Percentiles rank a stretch among this genome's conserved stretches.
phyloP scores from a whole-genome alignment of 2,113 vertebrate genomes.

The Sorex fumeus region DNA sequence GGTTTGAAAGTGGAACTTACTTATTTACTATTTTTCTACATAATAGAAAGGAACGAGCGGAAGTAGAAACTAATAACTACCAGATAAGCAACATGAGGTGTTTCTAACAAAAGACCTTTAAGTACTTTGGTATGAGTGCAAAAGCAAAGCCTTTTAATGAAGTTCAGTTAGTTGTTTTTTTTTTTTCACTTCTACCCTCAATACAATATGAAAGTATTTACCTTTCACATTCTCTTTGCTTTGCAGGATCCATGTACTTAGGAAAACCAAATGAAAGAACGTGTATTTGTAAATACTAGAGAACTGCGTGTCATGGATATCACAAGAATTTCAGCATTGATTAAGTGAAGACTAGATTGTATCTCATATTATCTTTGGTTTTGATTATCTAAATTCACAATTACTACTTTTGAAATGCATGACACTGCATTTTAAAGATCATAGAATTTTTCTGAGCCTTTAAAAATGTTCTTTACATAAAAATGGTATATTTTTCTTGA shows the following conservation, averaged over 20 bases:
- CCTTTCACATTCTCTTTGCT: background rate
- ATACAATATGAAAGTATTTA: background rate
- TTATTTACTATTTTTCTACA: background rate
- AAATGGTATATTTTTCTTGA: background rate
- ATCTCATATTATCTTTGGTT: background rate
- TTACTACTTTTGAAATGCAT: background rate
- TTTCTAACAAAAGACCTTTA: background rate
- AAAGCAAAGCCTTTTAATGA: background rate
- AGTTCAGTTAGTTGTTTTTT: background rate
- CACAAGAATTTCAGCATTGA: background rate
- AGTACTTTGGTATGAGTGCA: background rate
- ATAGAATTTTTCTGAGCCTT: background rate
- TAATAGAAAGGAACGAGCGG: background rate
- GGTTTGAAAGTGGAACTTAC: background rate
- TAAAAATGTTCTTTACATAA: background rate
- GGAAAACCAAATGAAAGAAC: background rate
- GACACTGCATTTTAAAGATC: background rate
- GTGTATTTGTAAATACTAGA: background rate
- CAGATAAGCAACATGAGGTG: background rate
- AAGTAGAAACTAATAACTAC: background rate
- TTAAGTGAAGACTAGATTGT: background rate
- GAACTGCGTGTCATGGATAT: background rate
- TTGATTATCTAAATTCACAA: background rate
- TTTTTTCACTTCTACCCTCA: background rate
- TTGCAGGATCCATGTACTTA: background rate